Evolutionary conservation across 2,888 invertebrate species (phyloP), one percentile per base, ranked within the genome.

Genomic region (Acrobeloides nanus): DNA sequence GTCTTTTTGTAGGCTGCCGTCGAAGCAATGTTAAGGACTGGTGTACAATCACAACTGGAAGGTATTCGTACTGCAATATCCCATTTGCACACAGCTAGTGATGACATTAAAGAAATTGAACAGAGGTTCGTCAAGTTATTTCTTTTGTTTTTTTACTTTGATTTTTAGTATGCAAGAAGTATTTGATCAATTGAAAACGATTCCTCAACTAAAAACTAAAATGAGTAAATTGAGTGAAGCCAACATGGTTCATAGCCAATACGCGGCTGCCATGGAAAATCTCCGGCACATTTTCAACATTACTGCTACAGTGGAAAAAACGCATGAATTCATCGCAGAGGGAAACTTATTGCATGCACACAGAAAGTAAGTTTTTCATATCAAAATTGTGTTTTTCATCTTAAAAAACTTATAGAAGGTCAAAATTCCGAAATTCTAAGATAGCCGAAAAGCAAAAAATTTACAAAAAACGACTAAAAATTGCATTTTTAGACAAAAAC

Each of bases 271-370:
- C 0, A 89, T 89, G 71, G 93, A 97, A 73, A 97, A 97, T 74
- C 79, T 97, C 24, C 93, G 92, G 74, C 92, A 95, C 72, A 92
- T 97, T 56, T 93, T 95, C 70, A 92, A 89, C 35, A 90, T 95
- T 1, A 92, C 90, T 8, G 89, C 90, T 68, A 90, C 89, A 76
- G 88, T 95, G 0, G 85, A 87, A 46, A 89, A 88, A 75, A 90
- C 93, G 0, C 85, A 88, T 73, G 84, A 55, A 17, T 84, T 88
- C 80, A 93, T 97, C 51, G 86, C 84, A 57, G 92, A 95, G 64
- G 92, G 90, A 37, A 92, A 93, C 75, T 79, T 95, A 6, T 76
- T 97, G 1, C 86, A 89, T 75, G 90, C 95, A 5, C 95, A 95
- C 78, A 89, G 87, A 79, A 74, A 76, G 77, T 78, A 59, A 63